Evolutionary conservation across 2,113 vertebrate genomes (phyloP).

Genomic region (Myiopsitta monachus): DNA sequence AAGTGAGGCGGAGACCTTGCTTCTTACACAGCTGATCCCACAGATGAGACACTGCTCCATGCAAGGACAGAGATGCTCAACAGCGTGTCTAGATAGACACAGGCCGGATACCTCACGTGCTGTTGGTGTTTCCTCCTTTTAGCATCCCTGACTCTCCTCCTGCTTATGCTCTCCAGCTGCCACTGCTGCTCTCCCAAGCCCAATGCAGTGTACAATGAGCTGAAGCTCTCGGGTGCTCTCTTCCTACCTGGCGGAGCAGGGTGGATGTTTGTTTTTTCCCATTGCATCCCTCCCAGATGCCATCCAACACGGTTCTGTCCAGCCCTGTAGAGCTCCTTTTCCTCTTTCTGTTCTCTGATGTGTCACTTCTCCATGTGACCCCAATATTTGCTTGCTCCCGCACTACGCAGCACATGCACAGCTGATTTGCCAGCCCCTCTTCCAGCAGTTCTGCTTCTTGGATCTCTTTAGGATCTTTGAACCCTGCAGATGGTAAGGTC

Average conservation of each 20-base stretch:
- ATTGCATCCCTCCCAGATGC: accelerated
- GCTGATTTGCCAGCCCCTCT: neutral
- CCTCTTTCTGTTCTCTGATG: neutral
- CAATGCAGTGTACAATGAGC: accelerated
- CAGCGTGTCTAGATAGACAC: neutral
- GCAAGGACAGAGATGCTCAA: neutral
- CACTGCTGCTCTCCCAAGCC: neutral
- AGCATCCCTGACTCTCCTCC: neutral
- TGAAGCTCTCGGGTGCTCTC: neutral
- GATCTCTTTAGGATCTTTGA: neutral
- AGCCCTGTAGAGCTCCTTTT: neutral
- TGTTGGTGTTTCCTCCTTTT: no score
- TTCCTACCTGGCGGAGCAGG: accelerated
- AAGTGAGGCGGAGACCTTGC: neutral
- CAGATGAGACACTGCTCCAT: neutral
- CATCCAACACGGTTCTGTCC: neutral
- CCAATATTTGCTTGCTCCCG: neutral
- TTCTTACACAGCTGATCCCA: neutral
- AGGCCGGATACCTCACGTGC: accelerated
- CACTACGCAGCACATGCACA: accelerated
- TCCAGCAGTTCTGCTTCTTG: neutral
- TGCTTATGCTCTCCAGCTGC: accelerated
- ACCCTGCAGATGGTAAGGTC: neutral
- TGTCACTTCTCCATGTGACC: neutral
- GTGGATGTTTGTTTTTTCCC: neutral